These are phyloP conservation scores for Homalodisca vitripennis DNA, from an alignment of 1,140 invertebrate species.

Conservation along the genomic window DNA sequence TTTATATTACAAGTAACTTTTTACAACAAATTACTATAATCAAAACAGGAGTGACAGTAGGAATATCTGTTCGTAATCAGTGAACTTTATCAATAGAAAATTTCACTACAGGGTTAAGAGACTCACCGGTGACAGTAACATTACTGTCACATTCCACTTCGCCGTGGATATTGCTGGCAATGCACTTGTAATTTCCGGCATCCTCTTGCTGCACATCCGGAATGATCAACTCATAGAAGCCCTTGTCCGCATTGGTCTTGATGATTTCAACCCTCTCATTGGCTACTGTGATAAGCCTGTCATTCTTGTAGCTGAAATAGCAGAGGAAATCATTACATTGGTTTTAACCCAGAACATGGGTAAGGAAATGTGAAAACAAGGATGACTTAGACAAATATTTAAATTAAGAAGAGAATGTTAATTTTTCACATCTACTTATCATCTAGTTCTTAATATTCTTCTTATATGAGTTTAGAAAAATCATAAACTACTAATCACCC, in stretches of 20 bases:
- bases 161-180: constrained; percentile 82
- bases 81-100: constrained; percentile 5
- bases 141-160: constrained; percentile 71
- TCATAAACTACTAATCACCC: no score
- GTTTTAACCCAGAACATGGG: not conserved
- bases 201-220: constrained; percentile 75
- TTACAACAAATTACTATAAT: no score
- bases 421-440: no score
- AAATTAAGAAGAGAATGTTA: no score
- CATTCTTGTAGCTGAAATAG: constrained; percentile 77
- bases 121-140: constrained; percentile 74
- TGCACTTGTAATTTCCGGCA: constrained; percentile 85
- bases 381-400: no score
- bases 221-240: constrained; percentile 90
- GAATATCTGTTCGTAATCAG: not conserved
- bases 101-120: not conserved
- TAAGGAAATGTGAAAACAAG: no score
- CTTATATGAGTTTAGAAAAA: no score
- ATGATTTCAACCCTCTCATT: constrained; percentile 72
- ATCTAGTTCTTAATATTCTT: no score
- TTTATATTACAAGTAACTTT: no score
- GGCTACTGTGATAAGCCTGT: constrained; percentile 63
- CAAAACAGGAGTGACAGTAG: no score
- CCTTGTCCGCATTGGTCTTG: constrained; percentile 72
- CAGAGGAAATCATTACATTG: constrained; percentile 33